phyloP scores from a whole-genome alignment of 2,797 vertebrate species.

The Phylloscopus collybita region DNA sequence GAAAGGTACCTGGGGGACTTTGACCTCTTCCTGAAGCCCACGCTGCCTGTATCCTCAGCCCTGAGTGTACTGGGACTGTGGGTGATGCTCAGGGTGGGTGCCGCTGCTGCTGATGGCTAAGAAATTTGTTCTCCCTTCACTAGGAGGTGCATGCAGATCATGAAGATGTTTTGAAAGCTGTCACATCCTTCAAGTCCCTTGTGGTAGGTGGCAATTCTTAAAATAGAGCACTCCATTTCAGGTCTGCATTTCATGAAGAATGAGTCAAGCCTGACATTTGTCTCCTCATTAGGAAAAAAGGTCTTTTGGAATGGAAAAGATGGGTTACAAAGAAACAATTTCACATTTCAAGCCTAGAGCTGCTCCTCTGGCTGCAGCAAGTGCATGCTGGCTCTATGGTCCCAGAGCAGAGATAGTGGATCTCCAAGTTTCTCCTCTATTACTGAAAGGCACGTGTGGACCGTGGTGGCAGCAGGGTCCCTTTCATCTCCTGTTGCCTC shows the following conservation, averaged over 20 bases:
- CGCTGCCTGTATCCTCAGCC: background rate
- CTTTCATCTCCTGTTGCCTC: constrained; percentile 55
- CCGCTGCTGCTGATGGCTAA: background rate
- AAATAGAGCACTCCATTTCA: constrained; percentile 52
- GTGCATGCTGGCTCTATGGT: background rate
- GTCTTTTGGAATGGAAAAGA: constrained; percentile 69
- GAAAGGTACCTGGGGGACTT: background rate
- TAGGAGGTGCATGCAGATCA: constrained; percentile 96
- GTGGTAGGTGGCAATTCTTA: constrained; percentile 85
- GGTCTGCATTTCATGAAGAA: constrained; percentile 37
- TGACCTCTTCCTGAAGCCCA: background rate
- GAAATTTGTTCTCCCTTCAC: constrained; percentile 40
- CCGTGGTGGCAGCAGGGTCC: background rate
- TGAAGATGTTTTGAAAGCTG: constrained; percentile 88
- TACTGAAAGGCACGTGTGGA: constrained; percentile 53
- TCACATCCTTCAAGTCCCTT: constrained; percentile 87
- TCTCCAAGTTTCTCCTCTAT: constrained; percentile 10
- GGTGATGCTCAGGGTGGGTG: background rate
- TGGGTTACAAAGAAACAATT: constrained; percentile 30
- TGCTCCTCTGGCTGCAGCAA: background rate
- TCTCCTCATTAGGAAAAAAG: constrained; percentile 42
- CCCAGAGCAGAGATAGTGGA: background rate
- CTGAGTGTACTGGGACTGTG: background rate
- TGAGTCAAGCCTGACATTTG: constrained; percentile 62
- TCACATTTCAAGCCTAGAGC: background rate